Evolutionary conservation across 2,797 vertebrate species (phyloP).

Genomic region (Alosa sapidissima): DNA sequence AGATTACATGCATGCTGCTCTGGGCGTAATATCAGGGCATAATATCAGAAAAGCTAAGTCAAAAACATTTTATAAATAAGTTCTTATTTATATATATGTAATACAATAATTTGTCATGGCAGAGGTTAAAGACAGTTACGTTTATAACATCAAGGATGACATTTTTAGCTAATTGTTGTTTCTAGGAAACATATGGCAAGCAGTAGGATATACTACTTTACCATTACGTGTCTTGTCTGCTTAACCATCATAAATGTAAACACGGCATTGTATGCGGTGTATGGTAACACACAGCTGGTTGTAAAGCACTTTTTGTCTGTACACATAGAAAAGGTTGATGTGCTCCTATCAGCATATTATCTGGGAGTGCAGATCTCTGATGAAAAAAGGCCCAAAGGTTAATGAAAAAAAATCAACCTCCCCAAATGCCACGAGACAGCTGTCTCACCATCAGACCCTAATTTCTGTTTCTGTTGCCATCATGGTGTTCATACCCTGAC

Average conservation of each 20-base stretch:
- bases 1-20: not conserved
- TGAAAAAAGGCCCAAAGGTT: not conserved
- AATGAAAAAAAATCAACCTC: not conserved
- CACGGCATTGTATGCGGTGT: not conserved
- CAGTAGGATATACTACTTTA: not conserved
- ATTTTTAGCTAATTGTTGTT: no score
- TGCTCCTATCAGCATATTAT: not conserved
- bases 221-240: not conserved
- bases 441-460: not conserved
- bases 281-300: not conserved
- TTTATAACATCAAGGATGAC: not conserved
- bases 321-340: not conserved
- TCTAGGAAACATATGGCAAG: no score
- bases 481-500: not conserved
- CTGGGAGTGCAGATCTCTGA: not conserved
- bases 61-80: not conserved
- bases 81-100: not conserved
- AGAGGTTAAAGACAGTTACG: no score
- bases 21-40: not conserved
- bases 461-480: conserved; percentile 9
- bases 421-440: conserved; percentile 5
- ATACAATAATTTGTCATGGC: no score
- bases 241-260: not conserved
- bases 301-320: not conserved
- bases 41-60: not conserved